Conservation (phyloP, 2,888 invertebrate species). For the Amblyjoppa fuscipennis region DNA sequence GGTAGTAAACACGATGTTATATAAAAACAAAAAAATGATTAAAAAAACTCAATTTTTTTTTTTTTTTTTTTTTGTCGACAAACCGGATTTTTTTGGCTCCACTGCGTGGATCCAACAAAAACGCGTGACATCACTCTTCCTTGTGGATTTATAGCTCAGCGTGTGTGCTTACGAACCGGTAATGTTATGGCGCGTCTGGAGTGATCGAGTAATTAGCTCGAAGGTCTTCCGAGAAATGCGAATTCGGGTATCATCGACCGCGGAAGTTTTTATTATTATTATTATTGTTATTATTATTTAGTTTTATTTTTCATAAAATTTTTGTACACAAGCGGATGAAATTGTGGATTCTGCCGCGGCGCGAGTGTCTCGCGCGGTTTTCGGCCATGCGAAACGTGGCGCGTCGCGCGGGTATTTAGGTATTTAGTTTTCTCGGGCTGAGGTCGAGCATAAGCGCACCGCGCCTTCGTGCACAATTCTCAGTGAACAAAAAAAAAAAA, state of each 20-base stretch:
- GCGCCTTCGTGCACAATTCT: constrained; percentile 2
- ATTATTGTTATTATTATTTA: neutral
- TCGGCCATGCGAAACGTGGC: neutral
- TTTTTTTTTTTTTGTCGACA: neutral
- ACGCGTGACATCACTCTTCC: neutral
- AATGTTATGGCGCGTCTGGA: constrained; percentile 26
- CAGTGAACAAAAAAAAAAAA: neutral
- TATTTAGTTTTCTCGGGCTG: neutral
- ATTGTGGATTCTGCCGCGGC: neutral
- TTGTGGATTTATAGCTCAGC: neutral
- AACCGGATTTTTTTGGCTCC: neutral
- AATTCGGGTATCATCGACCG: constrained; percentile 14
- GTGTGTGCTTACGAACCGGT: neutral
- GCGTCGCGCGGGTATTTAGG: neutral
- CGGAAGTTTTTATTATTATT: neutral
- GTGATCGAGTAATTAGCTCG: constrained; percentile 26
- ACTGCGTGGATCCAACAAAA: neutral
- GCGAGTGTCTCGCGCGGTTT: neutral
- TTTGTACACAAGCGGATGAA: neutral
- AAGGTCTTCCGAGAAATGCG: constrained; percentile 48
- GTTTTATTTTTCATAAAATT: neutral
- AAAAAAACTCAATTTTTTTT: neutral
- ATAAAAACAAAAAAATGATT: neutral
- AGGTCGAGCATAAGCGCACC: neutral
- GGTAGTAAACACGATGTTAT: no score